Evolutionary conservation across 2,888 invertebrate species (phyloP).

Genomic region (Ctenicera cuprea): DNA sequence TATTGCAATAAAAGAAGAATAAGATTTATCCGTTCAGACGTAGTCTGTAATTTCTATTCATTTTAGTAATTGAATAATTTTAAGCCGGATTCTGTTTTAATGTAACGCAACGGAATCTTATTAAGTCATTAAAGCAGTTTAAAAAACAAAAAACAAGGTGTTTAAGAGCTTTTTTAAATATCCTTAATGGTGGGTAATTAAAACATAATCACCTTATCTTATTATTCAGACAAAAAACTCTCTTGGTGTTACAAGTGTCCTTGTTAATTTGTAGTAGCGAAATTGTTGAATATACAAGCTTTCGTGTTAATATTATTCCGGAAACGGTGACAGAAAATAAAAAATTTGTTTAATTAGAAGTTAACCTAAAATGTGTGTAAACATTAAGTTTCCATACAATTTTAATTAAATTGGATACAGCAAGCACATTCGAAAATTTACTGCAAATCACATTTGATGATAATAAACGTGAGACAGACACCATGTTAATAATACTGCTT

Average conservation of each 20-base stretch:
- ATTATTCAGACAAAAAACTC: not conserved
- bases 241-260: not conserved
- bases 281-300: too few species aligned
- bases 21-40: not conserved
- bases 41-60: conserved; percentile 8
- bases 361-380: conserved; percentile 16
- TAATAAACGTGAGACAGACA: conserved; percentile 7
- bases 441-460: not conserved
- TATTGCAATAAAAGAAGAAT: conserved; percentile 7
- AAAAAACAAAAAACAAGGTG: conserved; percentile 5
- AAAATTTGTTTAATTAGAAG: conserved; percentile 16
- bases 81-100: conserved; percentile 24
- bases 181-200: conserved; percentile 8
- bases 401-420: conserved; percentile 25
- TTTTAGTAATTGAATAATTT: conserved; percentile 20
- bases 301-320: not conserved
- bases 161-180: not conserved
- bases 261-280: not conserved
- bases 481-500: conserved; percentile 2
- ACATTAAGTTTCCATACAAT: conserved; percentile 3
- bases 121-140: conserved; percentile 18
- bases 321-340: not conserved
- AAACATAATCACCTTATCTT: not conserved
- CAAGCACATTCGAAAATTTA: conserved; percentile 15
- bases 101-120: conserved; percentile 2